phyloP scores from a whole-genome alignment of 2,113 vertebrate species.

The Suricata suricatta region DNA sequence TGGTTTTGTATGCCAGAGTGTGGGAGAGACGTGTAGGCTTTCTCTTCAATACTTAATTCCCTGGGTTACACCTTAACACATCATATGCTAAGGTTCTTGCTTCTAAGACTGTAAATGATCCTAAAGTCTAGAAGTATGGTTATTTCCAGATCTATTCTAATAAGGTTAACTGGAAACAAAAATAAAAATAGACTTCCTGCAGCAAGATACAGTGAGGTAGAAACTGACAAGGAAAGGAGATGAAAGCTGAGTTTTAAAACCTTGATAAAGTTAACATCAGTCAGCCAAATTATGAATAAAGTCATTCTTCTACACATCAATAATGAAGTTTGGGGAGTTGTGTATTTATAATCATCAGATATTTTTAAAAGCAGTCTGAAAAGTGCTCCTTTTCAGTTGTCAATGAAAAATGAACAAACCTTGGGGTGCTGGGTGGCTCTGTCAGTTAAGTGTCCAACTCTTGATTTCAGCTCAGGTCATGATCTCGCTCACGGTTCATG shows the following conservation, averaged over 20 bases:
- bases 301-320: neutral
- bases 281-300: neutral
- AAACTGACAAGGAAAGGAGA: neutral
- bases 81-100: neutral
- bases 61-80: neutral
- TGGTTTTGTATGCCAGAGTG: neutral
- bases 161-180: neutral
- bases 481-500: no score
- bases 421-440: no score
- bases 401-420: neutral
- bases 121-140: neutral
- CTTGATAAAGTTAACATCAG: neutral
- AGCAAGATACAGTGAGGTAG: neutral
- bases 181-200: neutral
- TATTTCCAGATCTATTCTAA: neutral
- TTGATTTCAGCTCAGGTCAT: no score
- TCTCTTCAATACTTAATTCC: neutral
- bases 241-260: neutral
- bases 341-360: neutral
- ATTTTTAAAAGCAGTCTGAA: neutral
- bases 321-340: neutral
- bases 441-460: no score
- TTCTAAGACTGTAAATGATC: neutral
- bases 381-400: neutral
- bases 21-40: neutral